Conservation (phyloP, 2,888 invertebrate species). For the Caenorhabditis sp. region DNA sequence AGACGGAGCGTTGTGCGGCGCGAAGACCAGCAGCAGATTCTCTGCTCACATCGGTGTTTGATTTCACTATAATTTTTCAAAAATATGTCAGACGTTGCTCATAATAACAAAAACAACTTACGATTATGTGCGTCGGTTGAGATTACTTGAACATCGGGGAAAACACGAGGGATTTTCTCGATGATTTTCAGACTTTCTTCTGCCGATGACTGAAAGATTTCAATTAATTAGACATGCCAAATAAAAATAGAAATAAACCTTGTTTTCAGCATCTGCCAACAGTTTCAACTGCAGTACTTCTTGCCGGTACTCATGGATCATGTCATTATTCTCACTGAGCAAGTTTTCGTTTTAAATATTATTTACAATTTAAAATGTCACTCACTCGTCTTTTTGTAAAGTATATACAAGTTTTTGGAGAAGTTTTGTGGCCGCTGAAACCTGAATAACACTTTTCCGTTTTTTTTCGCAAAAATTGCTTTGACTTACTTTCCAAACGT, state of each 20-base stretch:
- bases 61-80: slow-evolving; percentile 8
- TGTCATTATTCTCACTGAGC: slow-evolving; percentile 65
- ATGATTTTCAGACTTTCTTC: slow-evolving; percentile 57
- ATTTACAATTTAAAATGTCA: background rate
- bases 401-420: slow-evolving; percentile 55
- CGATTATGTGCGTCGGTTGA: slow-evolving; percentile 1
- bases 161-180: slow-evolving; percentile 59
- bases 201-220: slow-evolving; percentile 27
- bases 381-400: slow-evolving; percentile 65
- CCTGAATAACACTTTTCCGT: too few relatives aligned
- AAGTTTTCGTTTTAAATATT: background rate
- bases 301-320: slow-evolving; percentile 72
- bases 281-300: slow-evolving; percentile 71
- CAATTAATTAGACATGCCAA: background rate
- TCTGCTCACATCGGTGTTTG: slow-evolving; percentile 6
- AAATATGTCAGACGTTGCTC: background rate
- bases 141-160: slow-evolving; percentile 46
- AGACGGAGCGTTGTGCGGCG: slow-evolving; percentile 65
- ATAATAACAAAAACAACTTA: slow-evolving; percentile 18
- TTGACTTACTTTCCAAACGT: slow-evolving; percentile 56
- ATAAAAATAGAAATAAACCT: slow-evolving; percentile 38
- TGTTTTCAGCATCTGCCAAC: slow-evolving; percentile 72
- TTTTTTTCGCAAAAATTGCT: too few relatives aligned
- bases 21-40: slow-evolving; percentile 69
- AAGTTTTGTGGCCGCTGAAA: slow-evolving; percentile 57